Base-by-base conservation (phyloP, 2,888 invertebrate species). In the Busseola fusca region DNA sequence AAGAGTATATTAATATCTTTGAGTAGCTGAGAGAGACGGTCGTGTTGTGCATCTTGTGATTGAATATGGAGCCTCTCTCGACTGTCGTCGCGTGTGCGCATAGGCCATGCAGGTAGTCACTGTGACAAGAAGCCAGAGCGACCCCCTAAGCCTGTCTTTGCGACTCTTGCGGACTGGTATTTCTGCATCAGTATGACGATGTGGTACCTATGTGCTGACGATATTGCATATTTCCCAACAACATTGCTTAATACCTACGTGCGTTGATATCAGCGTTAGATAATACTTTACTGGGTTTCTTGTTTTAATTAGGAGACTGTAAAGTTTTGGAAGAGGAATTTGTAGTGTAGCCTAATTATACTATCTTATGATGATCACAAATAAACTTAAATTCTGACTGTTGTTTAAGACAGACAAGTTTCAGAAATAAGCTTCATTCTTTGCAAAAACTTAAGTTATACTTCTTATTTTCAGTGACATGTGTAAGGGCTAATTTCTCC, bases 161-260 rank as follows among this genome's bases (percentile, higher is more conserved):
- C n/a, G n/a, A n/a, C n/a, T 56, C 21, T 21, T 30, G 30, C 1
- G 1, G 30, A 30, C 21, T 56, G 21, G 34, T 34, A 48, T 25
- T 82, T 67, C 74, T 80, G 57, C 3, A 30, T 10, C 1, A 3
- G n/a, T 4, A 16, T 27, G 37, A 1, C 16, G 12, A 16, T 21
- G 37, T 62, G 69, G n/a, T 3, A n/a, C n/a, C n/a, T n/a, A 16
- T 64, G 57, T 58, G 67, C 76, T 80, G 83, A 78, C 87, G 84
- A 87, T 89, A 91, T 91, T 91, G 90, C 89, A 90, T 89, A 91
- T 88, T 90, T 90, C 85, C 84, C 74, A 71, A 78, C 76, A 80
- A 84, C 86, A 83, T 78, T 74, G 83, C 74, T 70, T 74, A 76
- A 70, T 74, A 72, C 64, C 74, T 69, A 75, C 69, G 64, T 75